Base-by-base conservation (phyloP, 2,113 vertebrate species). In the Nothoprocta perdicaria region DNA sequence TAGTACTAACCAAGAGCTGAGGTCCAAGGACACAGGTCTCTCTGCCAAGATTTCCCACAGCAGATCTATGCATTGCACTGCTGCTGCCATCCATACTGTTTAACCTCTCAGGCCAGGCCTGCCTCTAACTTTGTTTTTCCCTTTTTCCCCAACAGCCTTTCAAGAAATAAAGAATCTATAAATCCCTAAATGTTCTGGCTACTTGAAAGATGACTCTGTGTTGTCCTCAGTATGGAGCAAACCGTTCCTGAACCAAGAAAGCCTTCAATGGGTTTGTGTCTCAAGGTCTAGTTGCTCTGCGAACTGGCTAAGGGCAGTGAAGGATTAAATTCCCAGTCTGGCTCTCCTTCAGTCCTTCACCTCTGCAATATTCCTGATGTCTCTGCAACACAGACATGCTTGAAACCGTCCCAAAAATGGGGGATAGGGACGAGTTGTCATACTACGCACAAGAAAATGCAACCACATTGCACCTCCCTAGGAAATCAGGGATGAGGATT, bases 381-480 rank as follows among this genome's bases (percentile, higher is more conserved):
- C 31, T 43, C 53, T 58, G 18, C 15, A 84, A 9, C 23, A 35
- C 3, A 82, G 50, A 19, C 33, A 9, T 4, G 11, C 14, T 5
- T 82, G 29, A 68, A 92, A 90, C 27, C 40, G 6, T 18, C 12
- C 40, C 63, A 19, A 29, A 81, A 58, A 0, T 86, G 52, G 16
- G 33, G 33, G 65, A 68, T 38, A 57, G 16, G 26, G 35, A 31
- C 31, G 81, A 78, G 13, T 69, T 43, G 40, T 40, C 14, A 11
- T 14, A 41, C 9, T 14, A 40, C 8, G 18, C 0, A 0, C 18
- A 78, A 52, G 57, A 63, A 27, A 75, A n/a, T 0, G 8, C 12
- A 26, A 43, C 41, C 14, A 2, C 14, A 6, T 3, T 7, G 23
- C 90, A 63, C 19, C 7, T 45, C 19, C 57, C 29, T 45, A 35